Base-by-base conservation (phyloP, 2,888 invertebrate species). In the Theretra japonica region DNA sequence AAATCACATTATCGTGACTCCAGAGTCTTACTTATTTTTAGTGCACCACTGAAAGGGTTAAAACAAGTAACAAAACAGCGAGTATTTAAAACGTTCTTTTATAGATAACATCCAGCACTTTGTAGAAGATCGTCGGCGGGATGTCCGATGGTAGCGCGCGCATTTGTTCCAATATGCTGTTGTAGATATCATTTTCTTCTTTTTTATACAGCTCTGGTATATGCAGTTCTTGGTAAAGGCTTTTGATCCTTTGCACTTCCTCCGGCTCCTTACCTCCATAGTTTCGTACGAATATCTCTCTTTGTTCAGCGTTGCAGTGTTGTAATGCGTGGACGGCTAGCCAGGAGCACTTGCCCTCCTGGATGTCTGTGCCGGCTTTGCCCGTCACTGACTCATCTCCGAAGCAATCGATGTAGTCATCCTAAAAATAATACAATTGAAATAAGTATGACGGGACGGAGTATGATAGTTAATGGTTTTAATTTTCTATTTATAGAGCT, bases 311-410 rank as follows among this genome's bases (percentile, higher is more conserved):
- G 93, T 88, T 97, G 96, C 80, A 98, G 92, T 58, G 98, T 97
- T 68, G 96, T 95, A 53, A 70, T 28, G 85, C 84, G 58, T 77
- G 80, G 4, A 98, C 97, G 0, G 97, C 96, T 60, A 98, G 91
- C 99, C 99, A 99, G 0, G 98, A 96, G 87, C 99, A 99, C 90
- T 99, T 99, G 57, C 98, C 98, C 83, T 98, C 98, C 73, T 88
- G 88, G 4, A 91, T 90, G 73, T 90, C 89, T 2, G 86, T 88
- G 2, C 88, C 87, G 0, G 75, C 78, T 76, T 88, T 88, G 0
- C 86, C 86, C 3, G 83, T 86, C 2, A 85, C 41, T 1, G 75
- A 71, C 72, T 83, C 85, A 96, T 97, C 96, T 0, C 98, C 98
- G 87, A 96, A 99, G 83, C 97, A 97, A 86, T 98, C 98, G 58